Evolutionary conservation across 2,888 invertebrate species (phyloP), one percentile per base, ranked within the genome.

Genomic region (Lycia hirtaria): DNA sequence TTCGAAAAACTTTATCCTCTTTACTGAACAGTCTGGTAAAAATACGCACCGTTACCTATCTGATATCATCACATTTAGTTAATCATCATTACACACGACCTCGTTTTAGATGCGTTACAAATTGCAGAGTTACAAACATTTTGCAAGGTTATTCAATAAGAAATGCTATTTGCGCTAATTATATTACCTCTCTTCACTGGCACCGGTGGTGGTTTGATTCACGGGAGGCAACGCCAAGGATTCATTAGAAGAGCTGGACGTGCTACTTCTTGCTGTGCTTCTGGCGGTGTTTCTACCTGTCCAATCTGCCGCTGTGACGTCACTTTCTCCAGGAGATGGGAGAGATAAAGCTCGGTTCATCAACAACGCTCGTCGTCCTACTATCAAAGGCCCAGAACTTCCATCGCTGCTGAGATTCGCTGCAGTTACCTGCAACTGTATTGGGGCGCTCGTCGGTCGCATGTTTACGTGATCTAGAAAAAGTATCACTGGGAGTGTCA

Each of bases 391-490:
- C 1, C 88, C 88, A 5, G 91, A 86, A 14, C 85, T 77, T 12
- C 85, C 85, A 65, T 87, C 88, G 49, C 78, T 82, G 62, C 82
- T 89, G n/a, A 91, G 71, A 76, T 90, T 90, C 1, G 90, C 87
- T 17, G 91, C 88, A 12, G 90, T 88, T 37, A 91, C 87, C 78
- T 91, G 91, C 61, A 91, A 74, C 68, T 91, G 91, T 73, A 92
- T 87, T 2, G 92, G 92, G 9, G 90, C 88, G 68, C 89, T 91
- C 0, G 89, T 89, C 24, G 92, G 92, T 32, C 91, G 76, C 83
- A 89, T 82, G 56, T 91, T 88, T 35, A 89, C 85, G 60, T 90
- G 85, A 67, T 92, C 92, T 61, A 92, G 72, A 68, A 92, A 92
- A 40, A 92, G 75, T 72, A 92, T 90, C 41, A 92, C 92, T 37